Conservation (phyloP, 1,140 invertebrate genomes). For the Vanessa atalanta region DNA sequence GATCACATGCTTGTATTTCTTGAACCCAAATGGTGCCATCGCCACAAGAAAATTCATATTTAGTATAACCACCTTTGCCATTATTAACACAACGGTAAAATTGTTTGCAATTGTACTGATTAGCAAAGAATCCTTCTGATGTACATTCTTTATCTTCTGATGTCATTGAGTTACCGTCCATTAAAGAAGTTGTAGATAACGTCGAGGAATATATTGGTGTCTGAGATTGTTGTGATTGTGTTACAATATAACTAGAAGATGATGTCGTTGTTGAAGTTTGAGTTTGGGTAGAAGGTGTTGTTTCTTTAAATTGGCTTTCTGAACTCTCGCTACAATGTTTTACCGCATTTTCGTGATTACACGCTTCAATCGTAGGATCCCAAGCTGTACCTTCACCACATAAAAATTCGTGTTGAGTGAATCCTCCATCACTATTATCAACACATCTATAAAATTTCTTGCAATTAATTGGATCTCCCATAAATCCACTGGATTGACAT, state of each 20-base stretch:
- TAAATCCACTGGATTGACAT: constrained; percentile 82
- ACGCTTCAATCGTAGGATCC: constrained; percentile 82
- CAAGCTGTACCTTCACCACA: constrained; percentile 86
- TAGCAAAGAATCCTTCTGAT: constrained; percentile 85
- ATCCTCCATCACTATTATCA: constrained; percentile 81
- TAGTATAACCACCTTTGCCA: constrained; percentile 82
- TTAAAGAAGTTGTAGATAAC: constrained; percentile 1
- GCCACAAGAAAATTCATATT: constrained; percentile 87
- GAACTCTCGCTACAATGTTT: constrained; percentile 24
- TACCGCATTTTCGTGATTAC: constrained; percentile 74
- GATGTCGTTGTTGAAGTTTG: constrained; percentile 3
- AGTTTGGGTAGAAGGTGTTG: constrained; percentile 3
- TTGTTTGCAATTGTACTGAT: constrained; percentile 86
- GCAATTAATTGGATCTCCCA: constrained; percentile 82
- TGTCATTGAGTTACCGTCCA: too few relatives aligned
- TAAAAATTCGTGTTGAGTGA: constrained; percentile 82
- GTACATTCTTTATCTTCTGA: constrained; percentile 55
- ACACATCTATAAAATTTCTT: constrained; percentile 86
- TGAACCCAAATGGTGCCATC: constrained; percentile 89
- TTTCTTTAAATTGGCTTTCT: constrained; percentile 5
- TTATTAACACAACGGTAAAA: constrained; percentile 89
- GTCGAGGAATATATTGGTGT: background rate
- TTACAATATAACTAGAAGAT: background rate
- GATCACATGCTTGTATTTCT: constrained; percentile 84
- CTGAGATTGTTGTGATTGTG: background rate